Evolutionary conservation across 2,113 vertebrate genomes (phyloP).

Genomic region (Anhinga anhinga): DNA sequence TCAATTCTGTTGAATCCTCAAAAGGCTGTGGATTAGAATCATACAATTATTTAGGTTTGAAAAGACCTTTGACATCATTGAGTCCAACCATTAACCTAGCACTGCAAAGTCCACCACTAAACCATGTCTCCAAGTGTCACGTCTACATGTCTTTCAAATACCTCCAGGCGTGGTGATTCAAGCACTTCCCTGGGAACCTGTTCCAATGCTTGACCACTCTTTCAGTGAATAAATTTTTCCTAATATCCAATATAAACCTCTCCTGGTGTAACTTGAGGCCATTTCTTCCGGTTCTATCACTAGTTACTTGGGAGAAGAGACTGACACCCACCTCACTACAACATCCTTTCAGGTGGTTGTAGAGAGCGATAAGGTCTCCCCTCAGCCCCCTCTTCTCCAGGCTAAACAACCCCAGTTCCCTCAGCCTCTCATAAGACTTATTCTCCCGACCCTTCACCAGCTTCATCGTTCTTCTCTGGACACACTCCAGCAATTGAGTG

Average conservation of each 20-base stretch:
- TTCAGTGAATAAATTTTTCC: neutral
- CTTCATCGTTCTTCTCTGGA: neutral
- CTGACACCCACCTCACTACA: no score
- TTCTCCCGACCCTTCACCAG: neutral
- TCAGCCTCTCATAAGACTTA: neutral
- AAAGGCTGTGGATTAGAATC: neutral
- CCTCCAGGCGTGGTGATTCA: no score
- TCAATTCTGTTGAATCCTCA: neutral
- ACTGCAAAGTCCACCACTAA: no score
- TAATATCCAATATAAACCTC: neutral
- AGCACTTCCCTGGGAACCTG: neutral
- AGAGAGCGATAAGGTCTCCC: rapidly evolving
- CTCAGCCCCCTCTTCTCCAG: neutral
- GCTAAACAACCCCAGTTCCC: neutral
- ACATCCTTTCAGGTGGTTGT: no score
- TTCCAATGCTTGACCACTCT: neutral
- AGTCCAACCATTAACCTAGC: no score
- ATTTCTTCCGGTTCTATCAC: neutral
- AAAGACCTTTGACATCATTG: neutral
- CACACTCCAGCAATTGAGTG: neutral
- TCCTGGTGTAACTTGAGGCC: neutral
- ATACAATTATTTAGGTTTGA: neutral
- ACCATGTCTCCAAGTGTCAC: rapidly evolving
- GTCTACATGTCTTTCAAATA: neutral
- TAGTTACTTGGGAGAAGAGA: no score